Evolutionary conservation across 1,140 invertebrate genomes (phyloP).

Genomic region (Zaprionus capensis): DNA sequence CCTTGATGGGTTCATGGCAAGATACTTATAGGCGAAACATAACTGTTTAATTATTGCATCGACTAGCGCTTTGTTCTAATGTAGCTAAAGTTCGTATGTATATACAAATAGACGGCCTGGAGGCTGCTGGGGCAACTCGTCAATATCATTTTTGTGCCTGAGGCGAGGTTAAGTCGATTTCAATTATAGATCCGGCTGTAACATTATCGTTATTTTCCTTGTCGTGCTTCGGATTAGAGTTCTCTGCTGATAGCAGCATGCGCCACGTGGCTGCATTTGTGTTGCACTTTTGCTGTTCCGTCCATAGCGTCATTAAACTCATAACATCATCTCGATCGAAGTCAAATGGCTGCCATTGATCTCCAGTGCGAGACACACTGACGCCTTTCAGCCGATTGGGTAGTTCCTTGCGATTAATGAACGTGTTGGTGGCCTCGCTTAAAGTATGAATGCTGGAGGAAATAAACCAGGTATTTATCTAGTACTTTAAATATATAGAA

Average conservation of each 20-base stretch:
- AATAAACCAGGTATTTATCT: conserved; percentile 4
- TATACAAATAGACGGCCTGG: neutral
- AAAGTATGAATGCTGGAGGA: conserved; percentile 53
- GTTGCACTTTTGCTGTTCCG: conserved; percentile 14
- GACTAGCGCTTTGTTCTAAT: neutral
- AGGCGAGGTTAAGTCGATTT: conserved; percentile 67
- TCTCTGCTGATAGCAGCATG: conserved; percentile 34
- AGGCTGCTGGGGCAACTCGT: neutral
- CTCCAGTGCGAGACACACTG: conserved; percentile 14
- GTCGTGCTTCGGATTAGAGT: neutral
- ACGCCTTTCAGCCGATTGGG: conserved; percentile 58
- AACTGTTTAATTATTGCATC: neutral
- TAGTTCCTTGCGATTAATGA: conserved; percentile 49
- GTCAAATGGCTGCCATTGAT: conserved; percentile 52
- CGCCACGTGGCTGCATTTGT: conserved; percentile 38
- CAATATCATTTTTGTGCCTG: conserved; percentile 10
- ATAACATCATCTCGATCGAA: conserved; percentile 9
- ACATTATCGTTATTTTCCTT: conserved; percentile 16
- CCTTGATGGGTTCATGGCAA: neutral
- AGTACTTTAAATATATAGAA: neutral
- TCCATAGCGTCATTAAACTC: conserved; percentile 24
- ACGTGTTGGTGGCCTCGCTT: conserved; percentile 54
- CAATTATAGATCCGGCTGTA: conserved; percentile 44
- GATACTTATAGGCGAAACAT: neutral
- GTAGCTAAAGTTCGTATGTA: neutral